Percentiles rank a stretch among this genome's conserved stretches.
Conservation (phyloP, 2,888 invertebrate species). For the Lasioglossum morio region DNA sequence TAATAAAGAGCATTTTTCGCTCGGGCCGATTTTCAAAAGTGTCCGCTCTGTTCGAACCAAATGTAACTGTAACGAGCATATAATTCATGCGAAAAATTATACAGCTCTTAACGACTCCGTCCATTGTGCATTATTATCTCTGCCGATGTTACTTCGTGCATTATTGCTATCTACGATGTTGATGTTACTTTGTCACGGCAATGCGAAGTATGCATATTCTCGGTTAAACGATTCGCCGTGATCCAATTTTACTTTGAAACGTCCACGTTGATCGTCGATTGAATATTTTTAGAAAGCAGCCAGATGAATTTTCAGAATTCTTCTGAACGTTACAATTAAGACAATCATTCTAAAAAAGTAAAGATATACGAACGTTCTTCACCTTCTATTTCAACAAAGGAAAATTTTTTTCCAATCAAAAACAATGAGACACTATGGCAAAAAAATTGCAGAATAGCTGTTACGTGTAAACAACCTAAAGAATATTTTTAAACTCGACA, state of each 20-base stretch:
- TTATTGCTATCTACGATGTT: background rate
- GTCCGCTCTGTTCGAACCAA: background rate
- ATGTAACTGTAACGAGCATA: background rate
- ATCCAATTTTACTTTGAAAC: background rate
- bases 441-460: background rate
- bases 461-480: background rate
- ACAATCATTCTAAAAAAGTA: background rate
- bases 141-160: background rate
- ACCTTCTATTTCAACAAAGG: background rate
- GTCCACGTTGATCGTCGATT: background rate
- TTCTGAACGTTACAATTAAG: background rate
- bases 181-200: background rate
- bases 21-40: background rate
- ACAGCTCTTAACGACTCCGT: background rate
- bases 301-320: background rate
- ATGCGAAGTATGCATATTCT: background rate
- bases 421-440: background rate
- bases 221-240: background rate
- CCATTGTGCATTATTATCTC: background rate
- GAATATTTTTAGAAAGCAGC: no score
- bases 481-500: background rate
- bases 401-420: background rate
- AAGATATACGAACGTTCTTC: background rate
- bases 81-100: constrained; percentile 2
- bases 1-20: background rate